Evolutionary conservation across 2,888 invertebrate genomes (phyloP).

Genomic region (Malthinus seriepunctatus): DNA sequence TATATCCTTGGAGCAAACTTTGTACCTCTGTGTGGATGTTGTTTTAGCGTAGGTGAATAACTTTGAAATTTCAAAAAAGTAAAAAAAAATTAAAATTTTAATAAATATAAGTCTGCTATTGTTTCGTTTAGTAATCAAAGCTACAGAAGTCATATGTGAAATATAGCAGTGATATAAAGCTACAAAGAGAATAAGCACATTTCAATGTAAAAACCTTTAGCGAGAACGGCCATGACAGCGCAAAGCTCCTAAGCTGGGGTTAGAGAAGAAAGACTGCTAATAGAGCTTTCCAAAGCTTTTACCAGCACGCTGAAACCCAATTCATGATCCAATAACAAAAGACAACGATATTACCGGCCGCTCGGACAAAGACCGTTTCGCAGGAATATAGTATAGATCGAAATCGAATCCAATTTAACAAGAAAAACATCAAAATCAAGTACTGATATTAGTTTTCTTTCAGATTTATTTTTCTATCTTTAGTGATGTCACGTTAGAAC

Average conservation of each 20-base stretch:
- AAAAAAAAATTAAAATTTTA: slow-evolving; percentile 6
- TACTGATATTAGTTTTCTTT: slow-evolving; percentile 22
- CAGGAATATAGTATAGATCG: slow-evolving; percentile 42
- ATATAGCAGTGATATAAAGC: slow-evolving; percentile 35
- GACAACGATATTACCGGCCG: slow-evolving; percentile 58
- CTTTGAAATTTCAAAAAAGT: background rate
- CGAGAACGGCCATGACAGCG: slow-evolving; percentile 52
- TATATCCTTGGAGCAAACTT: too few species aligned
- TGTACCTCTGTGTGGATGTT: too few species aligned
- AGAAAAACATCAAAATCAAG: slow-evolving; percentile 23
- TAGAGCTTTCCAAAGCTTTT: slow-evolving; percentile 57
- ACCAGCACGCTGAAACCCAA: slow-evolving; percentile 56
- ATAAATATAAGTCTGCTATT: slow-evolving; percentile 13
- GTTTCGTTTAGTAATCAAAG: slow-evolving; percentile 12
- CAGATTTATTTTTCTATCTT: slow-evolving; percentile 16
- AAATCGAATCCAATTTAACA: slow-evolving; percentile 43
- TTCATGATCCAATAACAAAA: slow-evolving; percentile 59
- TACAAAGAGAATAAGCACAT: slow-evolving; percentile 55
- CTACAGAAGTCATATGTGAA: slow-evolving; percentile 23
- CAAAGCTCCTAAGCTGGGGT: slow-evolving; percentile 55
- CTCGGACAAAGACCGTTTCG: slow-evolving; percentile 53
- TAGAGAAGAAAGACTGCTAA: slow-evolving; percentile 58
- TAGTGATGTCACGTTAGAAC: slow-evolving; percentile 6
- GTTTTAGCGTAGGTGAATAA: background rate
- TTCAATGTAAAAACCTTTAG: slow-evolving; percentile 55